Evolutionary conservation across 2,113 vertebrate species (phyloP).

Genomic region (Rallus limicola): DNA sequence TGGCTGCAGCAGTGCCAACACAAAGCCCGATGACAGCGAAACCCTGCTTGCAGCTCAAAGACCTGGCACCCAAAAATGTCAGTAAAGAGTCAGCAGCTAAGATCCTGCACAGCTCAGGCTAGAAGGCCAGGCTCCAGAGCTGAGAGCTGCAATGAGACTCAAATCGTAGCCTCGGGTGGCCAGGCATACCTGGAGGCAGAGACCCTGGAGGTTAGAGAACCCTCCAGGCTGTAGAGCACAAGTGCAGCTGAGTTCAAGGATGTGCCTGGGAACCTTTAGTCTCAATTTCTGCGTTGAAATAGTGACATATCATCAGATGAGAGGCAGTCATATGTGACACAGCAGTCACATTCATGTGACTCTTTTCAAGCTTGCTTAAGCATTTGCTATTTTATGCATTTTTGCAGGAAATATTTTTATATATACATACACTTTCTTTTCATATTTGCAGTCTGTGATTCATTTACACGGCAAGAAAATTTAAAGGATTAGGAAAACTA

Average conservation of each 20-base stretch:
- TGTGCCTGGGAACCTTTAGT: background rate
- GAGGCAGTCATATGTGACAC: background rate
- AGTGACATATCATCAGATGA: background rate
- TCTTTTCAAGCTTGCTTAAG: background rate
- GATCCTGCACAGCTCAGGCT: background rate
- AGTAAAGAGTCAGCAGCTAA: background rate
- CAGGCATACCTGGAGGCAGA: background rate
- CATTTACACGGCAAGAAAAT: background rate
- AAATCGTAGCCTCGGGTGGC: rapidly evolving
- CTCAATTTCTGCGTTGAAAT: background rate
- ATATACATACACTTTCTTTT: background rate
- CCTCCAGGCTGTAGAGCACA: background rate
- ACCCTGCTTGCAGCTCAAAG: background rate
- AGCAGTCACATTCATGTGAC: background rate
- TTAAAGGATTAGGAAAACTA: background rate
- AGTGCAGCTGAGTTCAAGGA: background rate
- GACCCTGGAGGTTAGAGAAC: rapidly evolving
- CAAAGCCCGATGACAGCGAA: background rate
- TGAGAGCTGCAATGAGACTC: background rate
- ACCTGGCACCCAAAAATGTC: background rate
- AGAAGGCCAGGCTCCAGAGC: background rate
- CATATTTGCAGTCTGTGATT: background rate
- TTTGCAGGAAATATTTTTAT: background rate
- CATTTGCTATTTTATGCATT: background rate
- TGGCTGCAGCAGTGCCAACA: background rate